Conservation (phyloP, 2,888 invertebrate species). For the Nemapogon koenigi region DNA sequence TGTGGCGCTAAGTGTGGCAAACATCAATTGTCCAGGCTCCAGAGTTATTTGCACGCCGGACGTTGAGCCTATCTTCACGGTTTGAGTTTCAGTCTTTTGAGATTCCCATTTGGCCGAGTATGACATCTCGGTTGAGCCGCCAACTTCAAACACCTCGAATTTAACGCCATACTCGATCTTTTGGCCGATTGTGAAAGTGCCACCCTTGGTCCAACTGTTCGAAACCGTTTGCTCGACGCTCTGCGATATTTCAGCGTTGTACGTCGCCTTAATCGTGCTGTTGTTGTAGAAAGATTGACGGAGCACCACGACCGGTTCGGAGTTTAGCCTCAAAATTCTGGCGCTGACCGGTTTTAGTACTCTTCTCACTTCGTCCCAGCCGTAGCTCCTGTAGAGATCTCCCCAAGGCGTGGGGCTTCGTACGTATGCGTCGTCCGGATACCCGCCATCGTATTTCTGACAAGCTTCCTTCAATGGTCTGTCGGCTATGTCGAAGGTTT, state of each 20-base stretch:
- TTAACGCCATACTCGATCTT: not conserved
- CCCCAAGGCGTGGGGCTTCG: not conserved
- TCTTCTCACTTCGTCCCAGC: not conserved
- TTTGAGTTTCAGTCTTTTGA: not conserved
- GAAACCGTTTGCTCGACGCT: not conserved
- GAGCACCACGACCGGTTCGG: not conserved
- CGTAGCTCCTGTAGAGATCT: conserved; percentile 1
- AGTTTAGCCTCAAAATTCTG: not conserved
- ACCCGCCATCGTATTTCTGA: not conserved
- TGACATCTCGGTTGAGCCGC: not conserved
- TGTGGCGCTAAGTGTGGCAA: conserved; percentile 7
- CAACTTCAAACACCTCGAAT: not conserved
- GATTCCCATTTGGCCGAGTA: not conserved
- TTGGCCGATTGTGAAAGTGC: not conserved
- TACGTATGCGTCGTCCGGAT: not conserved
- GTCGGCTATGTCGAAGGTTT: too few relatives aligned
- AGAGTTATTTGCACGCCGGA: conserved; percentile 4
- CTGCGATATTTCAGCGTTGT: conserved; percentile 2
- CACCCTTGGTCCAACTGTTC: not conserved
- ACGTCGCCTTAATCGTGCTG: conserved; percentile 1
- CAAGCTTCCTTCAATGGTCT: too few relatives aligned
- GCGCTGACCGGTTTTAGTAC: conserved; percentile 1
- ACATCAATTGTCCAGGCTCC: conserved; percentile 3
- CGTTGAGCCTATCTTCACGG: conserved; percentile 1
- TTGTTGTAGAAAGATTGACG: conserved; percentile 1